Evolutionary conservation across 2,888 invertebrate species (phyloP), one percentile per base, ranked within the genome.

Genomic region (Lepidochitona cinerea): DNA sequence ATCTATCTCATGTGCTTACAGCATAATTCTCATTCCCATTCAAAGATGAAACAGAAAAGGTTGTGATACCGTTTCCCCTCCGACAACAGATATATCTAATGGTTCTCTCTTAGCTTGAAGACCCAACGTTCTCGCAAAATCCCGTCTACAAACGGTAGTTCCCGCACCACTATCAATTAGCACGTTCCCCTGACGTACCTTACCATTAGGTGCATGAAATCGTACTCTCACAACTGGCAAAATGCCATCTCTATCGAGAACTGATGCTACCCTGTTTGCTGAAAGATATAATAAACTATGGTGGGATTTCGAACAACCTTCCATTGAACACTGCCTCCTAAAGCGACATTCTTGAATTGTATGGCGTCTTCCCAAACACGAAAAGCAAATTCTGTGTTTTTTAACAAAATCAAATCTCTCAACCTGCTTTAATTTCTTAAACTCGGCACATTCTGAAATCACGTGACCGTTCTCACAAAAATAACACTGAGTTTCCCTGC

Each of bases 1-100:
- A n/a, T 73, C 66, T 14, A 69, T 41, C 29, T 70, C 73, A 66
- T 73, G 66, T 9, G 73, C 73, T 32, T 73, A 73, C 26, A 18
- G 29, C 37, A n/a, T 59, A 73, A 53, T 73, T 70, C 37, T 73
- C 70, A 9, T 36, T 70, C 26, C 52, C 52, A 7, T 7, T 7
- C 4, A 73, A 5, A 1, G 70, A 41, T 18, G 70, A 73, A 23
- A 70, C 35, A 35, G 35, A 67, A 29, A 73, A 70, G 36, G 49
- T 70, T 2, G 35, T 18, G 18, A 66, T 66, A 12, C 36, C 18
- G 23, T 66, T 37, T 3, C 66, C 33, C 9, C 66, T 26, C 18
- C 35, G 6, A 18, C n/a, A n/a, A n/a, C n/a, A n/a, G n/a, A n/a
- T n/a, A n/a, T n/a, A n/a, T n/a, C n/a, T n/a, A 66, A 36, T 36